Base-by-base conservation (phyloP, 2,113 vertebrate species). In the Oriolus oriolus region DNA sequence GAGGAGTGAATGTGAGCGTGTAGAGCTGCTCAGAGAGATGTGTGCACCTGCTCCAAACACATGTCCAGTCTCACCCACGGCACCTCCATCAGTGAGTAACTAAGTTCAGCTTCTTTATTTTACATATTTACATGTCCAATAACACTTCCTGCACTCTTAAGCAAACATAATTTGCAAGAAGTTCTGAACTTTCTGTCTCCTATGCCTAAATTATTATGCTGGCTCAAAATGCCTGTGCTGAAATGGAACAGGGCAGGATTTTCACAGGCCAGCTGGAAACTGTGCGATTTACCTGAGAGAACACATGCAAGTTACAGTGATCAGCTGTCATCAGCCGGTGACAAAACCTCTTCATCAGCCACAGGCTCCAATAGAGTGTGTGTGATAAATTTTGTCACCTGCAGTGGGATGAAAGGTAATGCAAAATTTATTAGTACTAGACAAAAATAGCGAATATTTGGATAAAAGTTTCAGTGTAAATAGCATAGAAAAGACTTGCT, bases 351-450 rank as follows among this genome's bases (percentile, higher is more conserved):
- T 64, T 79, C 78, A 71, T 60, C 92, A 95, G 82, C 78, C 74
- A 71, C 0, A 21, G 65, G 37, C 31, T 90, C 81, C 1, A 4
- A 11, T 9, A 49, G 27, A 60, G 35, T 2, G 16, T 5, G 7
- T 2, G 41, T n/a, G 78, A 83, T 60, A 64, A 78, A 79, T 87
- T 74, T 20, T 83, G 69, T 44, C 70, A 92, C 90, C 74, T 93
- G 78, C 53, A 76, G 49, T 47, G 44, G 33, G 49, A 82, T 76
- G 66, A 91, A 85, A 85, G 31, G 37, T 14, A 87, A 91, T 85
- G 53, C 57, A 93, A 91, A 83, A 93, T 96, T 79, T 79, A 85
- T 85, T 83, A 87, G 56, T 28, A 41, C 30, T 22, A 73, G 65
- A 64, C 64, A 71, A 85, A 96, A 95, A 47, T 9, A 94, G 65